Evolutionary conservation across 2,113 vertebrate species (phyloP), one percentile per base, ranked within the genome.

Genomic region (Cairina moschata): DNA sequence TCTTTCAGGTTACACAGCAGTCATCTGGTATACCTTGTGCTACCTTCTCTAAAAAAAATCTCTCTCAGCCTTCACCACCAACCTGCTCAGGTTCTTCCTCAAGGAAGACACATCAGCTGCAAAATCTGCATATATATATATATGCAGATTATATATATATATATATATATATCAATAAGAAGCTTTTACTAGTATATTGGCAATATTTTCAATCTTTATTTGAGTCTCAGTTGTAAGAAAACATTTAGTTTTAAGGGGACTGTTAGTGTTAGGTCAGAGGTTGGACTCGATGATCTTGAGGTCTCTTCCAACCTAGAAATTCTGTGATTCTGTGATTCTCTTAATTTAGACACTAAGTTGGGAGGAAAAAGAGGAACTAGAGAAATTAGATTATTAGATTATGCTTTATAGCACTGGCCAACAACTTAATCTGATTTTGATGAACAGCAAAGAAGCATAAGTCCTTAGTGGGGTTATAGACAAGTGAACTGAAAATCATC

Each of bases 391-490:
- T 88, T 48, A 87, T 62, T 90, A 79, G 48, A 83, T 83, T 90
- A 83, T 77, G 31, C 28, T 26, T 63, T 86, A 42, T 83, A 88
- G 69, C 13, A 20, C 68, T 55, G 83, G 31, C 55, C 36, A 83
- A 86, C 56, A 92, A 46, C 17, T 68, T 96, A 93, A 91, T 74
- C 86, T 84, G 77, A 92, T 92, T 94, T 89, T 85, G 42, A 32
- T 42, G 66, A 86, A 62, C 23, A 63, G 52, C 26, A 67, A 60
- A 85, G 44, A 15, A 75, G 36, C 59, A 32, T 52, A 42, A 56
- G 60, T 75, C 22, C 7, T 72, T 62, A 69, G 22, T 48, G 15
- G 28, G 13, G 42, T 78, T 52, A 67, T 23, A 86, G 40, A 83
- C 50, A 82, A 36, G 10, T 25, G 22, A 94, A 78, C 4, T 82